Base-by-base conservation (phyloP, 1,140 invertebrate species). In the Drosophila murphyi region DNA sequence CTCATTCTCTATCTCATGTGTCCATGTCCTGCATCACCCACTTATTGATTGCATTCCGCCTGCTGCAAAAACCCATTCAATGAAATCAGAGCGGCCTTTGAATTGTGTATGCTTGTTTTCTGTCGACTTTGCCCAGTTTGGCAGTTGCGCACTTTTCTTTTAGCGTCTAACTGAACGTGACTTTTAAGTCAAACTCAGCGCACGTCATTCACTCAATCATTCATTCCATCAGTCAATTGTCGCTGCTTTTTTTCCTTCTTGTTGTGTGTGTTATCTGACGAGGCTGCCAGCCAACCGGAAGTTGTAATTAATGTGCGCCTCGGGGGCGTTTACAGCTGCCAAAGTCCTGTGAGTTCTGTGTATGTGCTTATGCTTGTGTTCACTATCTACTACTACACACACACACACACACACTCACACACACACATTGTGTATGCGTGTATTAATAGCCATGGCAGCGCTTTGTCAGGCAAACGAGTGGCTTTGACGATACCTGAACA, bases 241-340 rank as follows among this genome's bases (percentile, higher is more conserved):
- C 73, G 75, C 4, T 52, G 57, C 52, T 59, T 60, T 68, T 29
- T 72, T 65, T 50, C 70, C 37, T 39, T 34, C 39, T 64, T 41
- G 50, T 73, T 63, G 64, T 62, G 62, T 41, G 39, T 28, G 34
- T 45, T 59, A 65, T 76, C 70, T 37, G 57, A 57, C 54, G 68
- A 65, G 50, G 50, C 74, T 64, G 39, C 47, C 70, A 71, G 55
- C 50, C 54, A 67, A 78, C 80, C 85, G 77, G 85, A 89, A 85
- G 85, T 89, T 78, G 85, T 90, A 88, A 88, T 88, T 88, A 88
- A 88, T 88, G 85, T 68, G 78, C 74, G 80, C 78, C 78, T 85
- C 55, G 76, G 86, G 80, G 83, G 83, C 82, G 83, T 87, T 72
- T 76, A 73, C 65, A 50, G 74, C 55, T 56, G 45, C 55, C 61